Base-by-base conservation (phyloP, 2,888 invertebrate genomes). In the Eugnorisma glareosa region DNA sequence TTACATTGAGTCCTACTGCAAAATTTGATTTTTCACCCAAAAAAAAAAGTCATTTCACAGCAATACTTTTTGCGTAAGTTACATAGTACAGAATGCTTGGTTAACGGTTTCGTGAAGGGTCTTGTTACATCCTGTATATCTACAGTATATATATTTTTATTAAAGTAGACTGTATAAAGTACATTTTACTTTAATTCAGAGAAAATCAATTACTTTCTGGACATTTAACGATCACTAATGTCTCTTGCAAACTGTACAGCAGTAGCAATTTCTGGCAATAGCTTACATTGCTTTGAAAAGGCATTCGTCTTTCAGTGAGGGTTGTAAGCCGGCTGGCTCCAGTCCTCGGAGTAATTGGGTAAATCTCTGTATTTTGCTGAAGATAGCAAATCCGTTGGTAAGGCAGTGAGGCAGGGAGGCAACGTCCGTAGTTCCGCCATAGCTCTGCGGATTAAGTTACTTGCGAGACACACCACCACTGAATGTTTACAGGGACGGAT, bases 401-500 rank as follows among this genome's bases (percentile, higher is more conserved):
- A 88, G 74, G 72, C 77, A 79, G 67, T 48, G 66, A 82, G 73
- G 68, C 79, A 75, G 64, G 15, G 51, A 75, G 45, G 75, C 79
- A 81, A 54, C 82, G 83, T 75, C 75, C 77, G 75, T 74, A 83
- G 81, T 83, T 75, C 77, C 81, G 64, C 86, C 82, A 79, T 89
- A 88, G 86, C 89, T 89, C 81, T 71, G 66, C 63, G 88, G 88
- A 89, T 88, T 88, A 88, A 81, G 83, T 89, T 82, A 83, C 89
- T 88, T 76, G 80, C 59, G 84, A 81, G 79, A 81, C 81, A 83
- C 75, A 76, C 86, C 77, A 75, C 70, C 63, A 63, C 67, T 69
- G 79, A 77, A 81, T 51, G 67, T n/a, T 64, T 1, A 21, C 89
- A 86, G 84, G 68, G 88, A 57, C 74, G 89, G 63, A 83, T 28